Evolutionary conservation across 2,113 vertebrate species (phyloP).

Genomic region (Castor canadensis): DNA sequence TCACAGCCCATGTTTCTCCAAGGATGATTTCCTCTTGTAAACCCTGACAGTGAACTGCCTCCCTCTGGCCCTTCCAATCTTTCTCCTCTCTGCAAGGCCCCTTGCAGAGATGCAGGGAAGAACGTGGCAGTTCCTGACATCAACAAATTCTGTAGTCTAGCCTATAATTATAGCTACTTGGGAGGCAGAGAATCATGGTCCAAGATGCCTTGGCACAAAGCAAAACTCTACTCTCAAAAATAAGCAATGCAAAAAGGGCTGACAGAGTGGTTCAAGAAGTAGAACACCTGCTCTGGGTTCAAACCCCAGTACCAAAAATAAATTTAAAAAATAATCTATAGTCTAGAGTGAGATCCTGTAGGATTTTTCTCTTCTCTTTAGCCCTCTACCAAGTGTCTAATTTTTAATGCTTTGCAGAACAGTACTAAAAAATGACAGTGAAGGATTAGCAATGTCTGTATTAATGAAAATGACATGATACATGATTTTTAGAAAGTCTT

Average conservation of each 20-base stretch:
- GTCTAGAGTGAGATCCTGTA: background rate
- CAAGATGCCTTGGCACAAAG: too few relatives aligned
- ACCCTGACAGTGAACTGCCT: background rate
- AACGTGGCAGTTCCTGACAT: background rate
- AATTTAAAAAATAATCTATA: too few relatives aligned
- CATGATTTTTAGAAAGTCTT: background rate
- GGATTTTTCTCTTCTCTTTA: background rate
- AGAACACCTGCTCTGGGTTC: too few relatives aligned
- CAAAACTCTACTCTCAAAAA: too few relatives aligned
- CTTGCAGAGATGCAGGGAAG: background rate
- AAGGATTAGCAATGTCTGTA: background rate
- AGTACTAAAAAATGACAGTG: background rate
- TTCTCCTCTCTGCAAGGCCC: background rate
- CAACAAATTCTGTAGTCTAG: background rate
- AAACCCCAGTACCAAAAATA: too few relatives aligned
- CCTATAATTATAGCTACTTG: too few relatives aligned
- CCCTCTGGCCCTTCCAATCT: background rate
- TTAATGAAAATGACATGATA: background rate
- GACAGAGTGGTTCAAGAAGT: too few relatives aligned
- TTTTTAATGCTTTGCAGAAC: background rate
- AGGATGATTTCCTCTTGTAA: background rate
- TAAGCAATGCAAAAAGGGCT: too few relatives aligned
- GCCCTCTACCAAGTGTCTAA: background rate
- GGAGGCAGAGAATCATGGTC: too few relatives aligned
- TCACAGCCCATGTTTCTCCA: background rate